Conservation (phyloP, 1,140 invertebrate species). For the Drosophila parvula region DNA sequence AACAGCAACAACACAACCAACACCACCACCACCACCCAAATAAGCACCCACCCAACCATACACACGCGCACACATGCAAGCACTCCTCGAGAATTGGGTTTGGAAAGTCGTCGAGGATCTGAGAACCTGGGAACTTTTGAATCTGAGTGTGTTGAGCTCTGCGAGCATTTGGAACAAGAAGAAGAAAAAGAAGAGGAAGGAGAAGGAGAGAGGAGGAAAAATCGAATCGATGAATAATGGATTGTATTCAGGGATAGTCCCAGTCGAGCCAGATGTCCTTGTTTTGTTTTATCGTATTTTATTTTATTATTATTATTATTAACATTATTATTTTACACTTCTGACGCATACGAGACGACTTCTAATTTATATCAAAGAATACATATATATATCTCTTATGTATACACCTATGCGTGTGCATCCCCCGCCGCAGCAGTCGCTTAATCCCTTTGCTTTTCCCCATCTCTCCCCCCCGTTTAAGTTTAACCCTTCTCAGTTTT, state of each 20-base stretch:
- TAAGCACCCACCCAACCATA: conserved; percentile 17
- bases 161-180: conserved; percentile 58
- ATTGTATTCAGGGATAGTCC: conserved; percentile 44
- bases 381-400: conserved; percentile 38
- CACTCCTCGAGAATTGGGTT: conserved; percentile 44
- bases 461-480: conserved; percentile 13
- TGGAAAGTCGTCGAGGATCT: conserved; percentile 22
- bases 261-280: conserved; percentile 47
- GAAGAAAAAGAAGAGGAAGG: neutral
- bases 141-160: conserved; percentile 41
- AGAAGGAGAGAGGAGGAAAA: conserved; percentile 7
- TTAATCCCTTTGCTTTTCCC: conserved; percentile 22
- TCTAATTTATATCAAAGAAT: conserved; percentile 49
- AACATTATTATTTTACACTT: conserved; percentile 24
- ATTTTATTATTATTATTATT: conserved; percentile 34
- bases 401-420: conserved; percentile 31
- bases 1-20: conserved; percentile 15
- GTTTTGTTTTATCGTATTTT: conserved; percentile 63
- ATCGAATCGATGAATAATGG: conserved; percentile 38
- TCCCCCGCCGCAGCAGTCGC: conserved; percentile 12
- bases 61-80: conserved; percentile 23
- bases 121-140: conserved; percentile 36
- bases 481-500: conserved; percentile 31
- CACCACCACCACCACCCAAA: conserved; percentile 16
- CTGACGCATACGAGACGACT: conserved; percentile 45